Evolutionary conservation across 2,888 invertebrate genomes (phyloP).

Genomic region (Orthosia cruda): DNA sequence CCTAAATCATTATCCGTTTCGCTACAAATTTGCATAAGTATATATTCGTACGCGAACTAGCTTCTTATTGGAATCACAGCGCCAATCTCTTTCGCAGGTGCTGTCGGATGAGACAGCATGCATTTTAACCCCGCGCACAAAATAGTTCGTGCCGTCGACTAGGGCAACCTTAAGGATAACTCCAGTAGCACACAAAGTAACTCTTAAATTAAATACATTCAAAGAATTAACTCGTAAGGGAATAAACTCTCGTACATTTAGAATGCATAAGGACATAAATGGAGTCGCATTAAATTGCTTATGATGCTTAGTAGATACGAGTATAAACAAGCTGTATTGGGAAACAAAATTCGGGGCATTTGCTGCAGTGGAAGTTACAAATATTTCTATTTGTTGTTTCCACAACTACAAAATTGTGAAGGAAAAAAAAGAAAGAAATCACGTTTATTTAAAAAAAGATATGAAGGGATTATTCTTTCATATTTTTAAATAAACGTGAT

Average conservation of each 20-base stretch:
- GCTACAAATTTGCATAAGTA: too few relatives aligned
- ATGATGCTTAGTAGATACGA: background rate
- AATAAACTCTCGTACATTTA: background rate
- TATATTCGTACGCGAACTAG: too few relatives aligned
- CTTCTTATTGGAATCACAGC: too few relatives aligned
- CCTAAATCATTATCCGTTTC: too few relatives aligned
- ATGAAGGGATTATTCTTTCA: too few relatives aligned
- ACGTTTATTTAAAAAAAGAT: too few relatives aligned
- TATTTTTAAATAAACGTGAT: too few relatives aligned
- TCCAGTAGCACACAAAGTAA: slow-evolving; percentile 8
- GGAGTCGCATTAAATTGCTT: slow-evolving; percentile 1
- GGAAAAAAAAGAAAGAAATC: background rate
- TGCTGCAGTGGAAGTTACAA: background rate
- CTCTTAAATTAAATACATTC: slow-evolving; percentile 33
- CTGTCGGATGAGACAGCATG: too few relatives aligned
- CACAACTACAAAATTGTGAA: background rate
- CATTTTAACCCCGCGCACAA: too few relatives aligned
- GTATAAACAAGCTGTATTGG: background rate
- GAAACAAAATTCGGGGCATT: slow-evolving; percentile 5
- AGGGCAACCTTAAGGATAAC: background rate
- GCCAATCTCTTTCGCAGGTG: too few relatives aligned
- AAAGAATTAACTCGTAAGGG: slow-evolving; percentile 25
- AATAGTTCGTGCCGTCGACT: too few relatives aligned
- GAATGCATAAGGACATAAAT: slow-evolving; percentile 9
- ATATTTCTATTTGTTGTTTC: background rate